Conservation (phyloP, 2,888 invertebrate species). For the Phortica magna region DNA sequence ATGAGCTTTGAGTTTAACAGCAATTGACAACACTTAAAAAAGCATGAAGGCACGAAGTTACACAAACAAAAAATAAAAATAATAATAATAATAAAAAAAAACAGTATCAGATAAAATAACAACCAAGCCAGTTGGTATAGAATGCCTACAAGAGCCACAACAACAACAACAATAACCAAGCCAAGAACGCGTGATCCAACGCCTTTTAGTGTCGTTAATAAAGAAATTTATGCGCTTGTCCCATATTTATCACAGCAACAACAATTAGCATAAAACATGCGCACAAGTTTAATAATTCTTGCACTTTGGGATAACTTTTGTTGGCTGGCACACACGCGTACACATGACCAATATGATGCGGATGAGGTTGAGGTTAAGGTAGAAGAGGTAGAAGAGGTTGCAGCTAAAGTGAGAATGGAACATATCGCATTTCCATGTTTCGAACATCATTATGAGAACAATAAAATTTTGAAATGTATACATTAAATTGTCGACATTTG, state of each 20-base stretch:
- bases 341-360: not conserved
- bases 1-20: not conserved
- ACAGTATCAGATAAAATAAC: too few relatives aligned
- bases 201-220: slow-evolving; percentile 57
- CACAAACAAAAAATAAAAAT: not conserved
- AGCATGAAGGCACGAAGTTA: not conserved
- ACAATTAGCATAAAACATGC: slow-evolving; percentile 37
- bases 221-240: slow-evolving; percentile 63
- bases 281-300: slow-evolving; percentile 1
- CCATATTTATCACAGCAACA: slow-evolving; percentile 57
- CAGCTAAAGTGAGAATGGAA: not conserved
- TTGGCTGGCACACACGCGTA: not conserved
- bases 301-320: not conserved
- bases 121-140: not conserved
- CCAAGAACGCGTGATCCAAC: not conserved
- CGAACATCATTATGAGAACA: slow-evolving; percentile 13
- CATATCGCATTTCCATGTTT: slow-evolving; percentile 24
- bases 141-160: not conserved
- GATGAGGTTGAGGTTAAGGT: not conserved
- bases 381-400: not conserved
- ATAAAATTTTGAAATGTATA: slow-evolving; percentile 36
- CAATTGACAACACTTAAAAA: slow-evolving; percentile 31
- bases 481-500: not conserved
- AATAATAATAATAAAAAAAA: too few relatives aligned
- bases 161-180: not conserved